Conservation (phyloP, 2,113 vertebrate species). For the Otolemur garnettii region DNA sequence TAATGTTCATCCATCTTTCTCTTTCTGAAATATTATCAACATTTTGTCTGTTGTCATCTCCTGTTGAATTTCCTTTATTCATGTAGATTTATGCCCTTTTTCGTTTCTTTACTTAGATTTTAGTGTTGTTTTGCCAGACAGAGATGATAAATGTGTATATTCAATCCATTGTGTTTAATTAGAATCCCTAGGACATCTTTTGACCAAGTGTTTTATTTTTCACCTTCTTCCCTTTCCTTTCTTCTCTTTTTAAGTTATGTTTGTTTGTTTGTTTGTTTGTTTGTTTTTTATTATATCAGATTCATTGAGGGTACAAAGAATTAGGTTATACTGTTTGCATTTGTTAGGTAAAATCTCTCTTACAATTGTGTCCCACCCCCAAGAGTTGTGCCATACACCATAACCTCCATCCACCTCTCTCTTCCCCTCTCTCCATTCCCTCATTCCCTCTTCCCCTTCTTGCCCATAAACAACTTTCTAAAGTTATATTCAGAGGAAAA, state of each 20-base stretch:
- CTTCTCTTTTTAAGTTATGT: too few species aligned
- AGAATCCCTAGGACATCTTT: neutral
- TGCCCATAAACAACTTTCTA: neutral
- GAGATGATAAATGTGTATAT: neutral
- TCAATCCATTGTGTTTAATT: neutral
- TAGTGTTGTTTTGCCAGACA: neutral
- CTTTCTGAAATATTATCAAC: neutral
- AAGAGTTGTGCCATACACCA: too few species aligned
- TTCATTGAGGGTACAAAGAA: too few species aligned
- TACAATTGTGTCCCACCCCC: too few species aligned
- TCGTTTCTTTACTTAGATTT: neutral
- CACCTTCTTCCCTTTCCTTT: neutral
- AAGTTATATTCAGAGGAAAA: slow-evolving; percentile 10
- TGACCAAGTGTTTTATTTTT: neutral
- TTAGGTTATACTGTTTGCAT: too few species aligned
- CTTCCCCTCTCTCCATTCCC: too few species aligned
- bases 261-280: too few species aligned
- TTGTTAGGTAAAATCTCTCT: too few species aligned
- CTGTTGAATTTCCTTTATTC: neutral
- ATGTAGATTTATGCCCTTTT: neutral
- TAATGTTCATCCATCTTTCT: neutral
- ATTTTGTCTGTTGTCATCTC: neutral
- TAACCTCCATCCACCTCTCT: too few species aligned
- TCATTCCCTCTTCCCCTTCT: neutral
- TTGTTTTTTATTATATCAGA: too few species aligned